Percentiles rank a stretch among this genome's conserved stretches.
These are phyloP conservation scores for Camptogramma bilineatum DNA, from an alignment of 2,888 invertebrate species.

Conservation along the genomic window DNA sequence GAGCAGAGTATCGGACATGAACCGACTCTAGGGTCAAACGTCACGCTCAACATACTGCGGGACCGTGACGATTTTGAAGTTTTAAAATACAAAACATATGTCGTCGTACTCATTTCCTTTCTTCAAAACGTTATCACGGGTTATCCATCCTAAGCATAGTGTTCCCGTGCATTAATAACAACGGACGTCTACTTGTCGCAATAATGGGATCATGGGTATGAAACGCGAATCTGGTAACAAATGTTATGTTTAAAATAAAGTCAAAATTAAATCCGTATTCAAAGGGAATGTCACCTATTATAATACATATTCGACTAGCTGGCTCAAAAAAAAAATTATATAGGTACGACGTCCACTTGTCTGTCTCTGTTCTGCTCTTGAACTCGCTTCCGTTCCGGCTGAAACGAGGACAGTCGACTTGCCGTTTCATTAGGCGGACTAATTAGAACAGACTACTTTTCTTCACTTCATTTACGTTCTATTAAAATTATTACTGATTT, in stretches of 20 bases:
- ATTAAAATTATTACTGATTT: not conserved
- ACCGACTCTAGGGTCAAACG: constrained; percentile 49
- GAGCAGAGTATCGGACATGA: constrained; percentile 51
- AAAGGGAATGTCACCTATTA: too few species aligned
- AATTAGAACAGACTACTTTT: constrained; percentile 23
- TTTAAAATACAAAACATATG: constrained; percentile 4
- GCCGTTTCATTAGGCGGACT: constrained; percentile 14
- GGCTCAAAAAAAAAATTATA: not conserved
- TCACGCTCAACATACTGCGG: constrained; percentile 37
- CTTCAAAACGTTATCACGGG: not conserved
- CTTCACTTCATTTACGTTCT: not conserved
- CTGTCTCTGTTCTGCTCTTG: constrained; percentile 22
- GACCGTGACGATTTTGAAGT: constrained; percentile 8
- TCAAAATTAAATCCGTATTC: too few species aligned
- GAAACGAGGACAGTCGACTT: constrained; percentile 18
- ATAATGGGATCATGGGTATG: too few species aligned
- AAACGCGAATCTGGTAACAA: too few species aligned
- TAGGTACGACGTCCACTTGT: constrained; percentile 7
- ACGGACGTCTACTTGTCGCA: not conserved
- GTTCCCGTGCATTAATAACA: not conserved
- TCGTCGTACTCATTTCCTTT: constrained; percentile 5
- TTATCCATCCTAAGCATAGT: not conserved
- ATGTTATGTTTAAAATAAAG: too few species aligned
- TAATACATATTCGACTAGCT: too few species aligned
- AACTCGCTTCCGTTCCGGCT: constrained; percentile 18